Evolutionary conservation across 2,797 vertebrate genomes (phyloP), one percentile per base, ranked within the genome.

Genomic region (Scolopax bukidnonensis): DNA sequence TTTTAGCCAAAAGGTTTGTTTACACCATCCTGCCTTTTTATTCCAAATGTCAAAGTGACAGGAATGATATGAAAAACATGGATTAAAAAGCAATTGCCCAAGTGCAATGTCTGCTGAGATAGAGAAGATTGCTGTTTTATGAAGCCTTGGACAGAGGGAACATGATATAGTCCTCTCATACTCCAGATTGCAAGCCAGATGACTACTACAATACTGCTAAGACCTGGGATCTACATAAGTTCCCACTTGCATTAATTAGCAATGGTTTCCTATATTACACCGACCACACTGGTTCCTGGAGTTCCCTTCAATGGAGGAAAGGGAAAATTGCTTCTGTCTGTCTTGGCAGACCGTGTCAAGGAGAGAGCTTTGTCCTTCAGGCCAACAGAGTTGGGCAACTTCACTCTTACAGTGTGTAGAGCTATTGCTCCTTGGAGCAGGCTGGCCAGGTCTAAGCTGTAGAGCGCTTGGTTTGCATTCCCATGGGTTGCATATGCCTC

Each of bases 1-100:
- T 86, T 91, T 88, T 87, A 94, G 59, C 73, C 71, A 87, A 96
- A 93, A 69, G 81, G 84, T 90, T 94, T 96, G 67, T 94, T 97
- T 95, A 88, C 21, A 4, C 60, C 38, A 4, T 68, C 74, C 54
- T 65, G 88, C 23, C 57, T 16, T 94, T 96, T 93, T 84, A 76
- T 84, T 89, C 63, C 77, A 95, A 89, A 93, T 89, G 90, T 89
- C 92, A 96, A 60, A 91, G 43, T 57, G 80, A 74, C 32, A 78
- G 50, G 50, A 84, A 61, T 43, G 33, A 71, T 88, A 88, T 33
- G 77, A 93, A 77, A 91, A 84, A 63, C 73, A 59, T 3, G 86
- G 89, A 93, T 96, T 95, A 93, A 87, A 73, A 94, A 93, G 84
- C 56, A 96, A 77, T 91, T 84, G 70, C 74, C 67, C 88, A 74